Evolutionary conservation across 2,888 invertebrate genomes (phyloP), one percentile per base, ranked within the genome.

Genomic region (Taphrorychus bicolor): DNA sequence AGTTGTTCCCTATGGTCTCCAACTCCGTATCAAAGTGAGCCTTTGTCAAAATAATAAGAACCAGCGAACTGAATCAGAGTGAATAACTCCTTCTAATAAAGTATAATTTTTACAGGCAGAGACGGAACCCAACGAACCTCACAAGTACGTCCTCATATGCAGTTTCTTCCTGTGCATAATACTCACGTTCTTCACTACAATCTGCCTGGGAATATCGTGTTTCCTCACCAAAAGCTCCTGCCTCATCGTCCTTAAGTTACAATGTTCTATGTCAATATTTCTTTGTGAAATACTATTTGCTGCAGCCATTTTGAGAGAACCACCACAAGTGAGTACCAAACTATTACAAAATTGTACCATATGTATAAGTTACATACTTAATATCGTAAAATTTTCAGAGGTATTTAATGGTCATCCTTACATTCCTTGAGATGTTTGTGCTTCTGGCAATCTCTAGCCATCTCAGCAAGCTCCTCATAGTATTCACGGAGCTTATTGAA

Each of bases 401-500:
- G 74, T 85, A 85, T 73, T 87, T 85, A 75, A 85, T 87, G 59
- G 83, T 86, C 73, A 84, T 89, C 71, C 86, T 87, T 74, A 87
- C 87, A 73, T 83, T 86, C 62, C 80, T 90, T 74, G 88, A 89
- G 78, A 86, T 87, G 51, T 84, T 89, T 82, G 81, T 91, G 76
- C 85, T 90, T 77, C 83, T 89, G 11, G 89, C 88, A 0, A 86
- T 90, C 80, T 90, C 90, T 5, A 89, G 91, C 18, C 87, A 91
- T 70, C 86, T 91, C 68, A 90, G 91, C 42, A 89, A 89, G 77
- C 87, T 91, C 40, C 82, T 91, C 58, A 84, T 91, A 69, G 85
- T 91, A 71, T 91, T 90, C 73, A 88, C 90, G 0, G 90, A 91
- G 78, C 82, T 91, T 52, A 88, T 89, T 3, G 85, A 88, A 49